Evolutionary conservation across 1,140 invertebrate genomes (phyloP).

Genomic region (Sminthurides bifidus): DNA sequence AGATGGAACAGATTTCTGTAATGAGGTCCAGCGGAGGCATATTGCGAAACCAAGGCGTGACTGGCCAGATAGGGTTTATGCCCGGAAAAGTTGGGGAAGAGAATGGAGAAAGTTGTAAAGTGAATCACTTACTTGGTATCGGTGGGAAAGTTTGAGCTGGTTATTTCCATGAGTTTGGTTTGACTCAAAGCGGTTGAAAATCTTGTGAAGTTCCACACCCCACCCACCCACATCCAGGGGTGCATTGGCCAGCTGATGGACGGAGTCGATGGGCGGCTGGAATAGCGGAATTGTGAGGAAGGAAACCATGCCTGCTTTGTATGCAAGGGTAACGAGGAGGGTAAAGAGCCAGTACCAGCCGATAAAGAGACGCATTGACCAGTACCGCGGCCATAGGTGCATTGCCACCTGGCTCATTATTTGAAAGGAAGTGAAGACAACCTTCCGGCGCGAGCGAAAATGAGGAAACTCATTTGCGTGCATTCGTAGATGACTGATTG

Average conservation of each 20-base stretch:
- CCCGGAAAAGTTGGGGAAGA: too few species aligned
- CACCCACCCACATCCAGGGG: constrained; percentile 22
- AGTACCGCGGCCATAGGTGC: constrained; percentile 35
- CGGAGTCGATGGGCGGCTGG: constrained; percentile 20
- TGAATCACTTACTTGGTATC: constrained; percentile 25
- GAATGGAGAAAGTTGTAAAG: too few species aligned
- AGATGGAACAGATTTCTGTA: too few species aligned
- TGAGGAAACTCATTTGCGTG: constrained; percentile 6
- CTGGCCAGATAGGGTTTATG: too few species aligned
- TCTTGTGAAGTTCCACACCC: constrained; percentile 22
- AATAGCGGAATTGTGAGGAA: constrained; percentile 29
- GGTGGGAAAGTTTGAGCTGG: neutral
- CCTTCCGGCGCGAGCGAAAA: constrained; percentile 7
- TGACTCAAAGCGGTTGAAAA: neutral
- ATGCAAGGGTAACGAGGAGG: constrained; percentile 59
- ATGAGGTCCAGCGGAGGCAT: too few species aligned
- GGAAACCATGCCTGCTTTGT: constrained; percentile 59
- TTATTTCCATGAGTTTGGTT: too few species aligned
- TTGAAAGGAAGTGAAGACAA: constrained; percentile 18
- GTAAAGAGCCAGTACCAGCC: constrained; percentile 78
- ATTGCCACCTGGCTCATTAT: constrained; percentile 29
- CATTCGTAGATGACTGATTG: neutral
- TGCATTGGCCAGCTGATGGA: constrained; percentile 20
- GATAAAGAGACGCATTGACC: constrained; percentile 62
- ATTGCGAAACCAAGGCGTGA: too few species aligned